Conservation (phyloP, 2,113 vertebrate species). For the Poeciliopsis retropinna region DNA sequence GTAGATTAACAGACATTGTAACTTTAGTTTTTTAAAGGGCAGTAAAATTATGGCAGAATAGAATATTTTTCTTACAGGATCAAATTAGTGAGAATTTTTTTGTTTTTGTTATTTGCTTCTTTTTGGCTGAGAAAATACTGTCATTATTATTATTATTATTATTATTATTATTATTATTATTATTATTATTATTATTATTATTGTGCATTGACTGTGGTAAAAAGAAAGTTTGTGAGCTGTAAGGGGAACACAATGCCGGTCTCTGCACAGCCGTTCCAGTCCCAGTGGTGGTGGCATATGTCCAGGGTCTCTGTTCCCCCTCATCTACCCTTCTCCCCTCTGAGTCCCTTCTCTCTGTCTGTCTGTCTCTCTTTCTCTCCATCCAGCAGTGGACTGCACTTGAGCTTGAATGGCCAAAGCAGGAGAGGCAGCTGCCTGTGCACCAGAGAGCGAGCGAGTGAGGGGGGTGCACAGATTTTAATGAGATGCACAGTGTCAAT, state of each 20-base stretch:
- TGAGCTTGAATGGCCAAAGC: conserved; percentile 77
- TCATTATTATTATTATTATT: not conserved
- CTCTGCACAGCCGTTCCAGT: conserved; percentile 10
- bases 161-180: not conserved
- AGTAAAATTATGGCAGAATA: not conserved
- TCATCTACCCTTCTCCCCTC: not conserved
- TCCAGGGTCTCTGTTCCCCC: conserved; percentile 46
- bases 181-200: not conserved
- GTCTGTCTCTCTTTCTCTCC: conserved; percentile 21
- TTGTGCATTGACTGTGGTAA: not conserved
- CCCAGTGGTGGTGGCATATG: conserved; percentile 70
- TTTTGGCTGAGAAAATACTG: not conserved
- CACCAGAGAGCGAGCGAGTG: conserved; percentile 29
- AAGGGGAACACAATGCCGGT: not conserved
- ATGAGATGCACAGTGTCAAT: conserved; percentile 82
- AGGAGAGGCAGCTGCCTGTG: conserved; percentile 74
- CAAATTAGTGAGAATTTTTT: not conserved
- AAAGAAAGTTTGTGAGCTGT: conserved; percentile 11
- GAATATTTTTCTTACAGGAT: not conserved
- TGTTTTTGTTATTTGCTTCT: too few relatives aligned
- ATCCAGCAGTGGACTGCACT: conserved; percentile 74
- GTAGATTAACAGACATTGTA: too few relatives aligned
- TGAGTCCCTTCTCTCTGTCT: conserved; percentile 39
- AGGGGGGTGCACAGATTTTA: conserved; percentile 54
- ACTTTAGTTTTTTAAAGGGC: not conserved